These are phyloP conservation scores for Leucosticte australis DNA, from an alignment of 2,113 vertebrate genomes.

Conservation along the genomic window DNA sequence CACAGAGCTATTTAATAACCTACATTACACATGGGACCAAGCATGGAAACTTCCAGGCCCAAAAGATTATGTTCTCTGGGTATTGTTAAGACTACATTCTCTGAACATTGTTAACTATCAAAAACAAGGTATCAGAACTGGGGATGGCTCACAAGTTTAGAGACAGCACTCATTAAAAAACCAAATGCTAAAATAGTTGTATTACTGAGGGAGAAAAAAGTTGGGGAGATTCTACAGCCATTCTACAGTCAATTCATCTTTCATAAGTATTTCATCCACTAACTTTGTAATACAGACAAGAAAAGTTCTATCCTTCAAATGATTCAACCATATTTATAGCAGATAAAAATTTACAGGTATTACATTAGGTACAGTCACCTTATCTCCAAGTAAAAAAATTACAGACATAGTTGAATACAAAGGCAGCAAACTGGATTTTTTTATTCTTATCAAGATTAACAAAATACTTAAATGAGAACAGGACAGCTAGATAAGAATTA, in stretches of 20 bases:
- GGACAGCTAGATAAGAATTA: not conserved
- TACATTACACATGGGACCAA: not conserved
- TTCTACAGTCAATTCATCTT: not conserved
- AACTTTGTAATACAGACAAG: constrained; percentile 1
- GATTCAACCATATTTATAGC: constrained; percentile 15
- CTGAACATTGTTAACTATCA: not conserved
- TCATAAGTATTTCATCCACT: not conserved
- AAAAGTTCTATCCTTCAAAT: constrained; percentile 13
- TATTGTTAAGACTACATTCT: not conserved
- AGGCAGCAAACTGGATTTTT: constrained; percentile 8
- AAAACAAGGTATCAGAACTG: not conserved
- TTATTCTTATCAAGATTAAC: constrained; percentile 31
- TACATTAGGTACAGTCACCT: constrained; percentile 1
- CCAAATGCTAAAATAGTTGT: not conserved
- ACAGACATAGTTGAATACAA: constrained; percentile 37
- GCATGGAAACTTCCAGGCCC: not conserved
- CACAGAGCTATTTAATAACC: not conserved
- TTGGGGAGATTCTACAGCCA: not conserved
- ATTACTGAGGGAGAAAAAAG: not conserved
- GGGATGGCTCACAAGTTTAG: not conserved
- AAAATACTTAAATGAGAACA: constrained; percentile 31
- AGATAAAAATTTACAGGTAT: constrained; percentile 43
- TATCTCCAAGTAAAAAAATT: constrained; percentile 29
- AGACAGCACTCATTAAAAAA: not conserved
- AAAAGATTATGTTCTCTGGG: not conserved